Evolutionary conservation across 2,113 vertebrate species (phyloP).

Genomic region (Oncorhynchus keta): DNA sequence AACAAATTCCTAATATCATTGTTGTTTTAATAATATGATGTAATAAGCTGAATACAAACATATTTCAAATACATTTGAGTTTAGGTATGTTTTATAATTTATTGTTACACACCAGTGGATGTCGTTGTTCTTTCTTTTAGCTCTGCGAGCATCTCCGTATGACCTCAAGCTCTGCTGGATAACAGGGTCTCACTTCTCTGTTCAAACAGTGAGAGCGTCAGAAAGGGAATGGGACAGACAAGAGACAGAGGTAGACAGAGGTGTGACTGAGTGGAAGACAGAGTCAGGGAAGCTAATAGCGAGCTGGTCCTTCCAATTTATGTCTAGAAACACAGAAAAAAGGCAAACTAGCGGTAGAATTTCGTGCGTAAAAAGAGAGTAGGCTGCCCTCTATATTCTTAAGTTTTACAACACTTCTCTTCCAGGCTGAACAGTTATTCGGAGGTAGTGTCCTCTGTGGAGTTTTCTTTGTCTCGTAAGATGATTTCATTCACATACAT

Average conservation of each 20-base stretch:
- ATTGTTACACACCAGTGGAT: constrained; percentile 61
- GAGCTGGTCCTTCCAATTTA: constrained; percentile 46
- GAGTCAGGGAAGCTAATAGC: constrained; percentile 53
- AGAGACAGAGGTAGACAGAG: constrained; percentile 66
- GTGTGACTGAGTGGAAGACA: constrained; percentile 67
- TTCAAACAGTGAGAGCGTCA: constrained; percentile 40
- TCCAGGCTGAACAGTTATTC: constrained; percentile 55
- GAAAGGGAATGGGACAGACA: constrained; percentile 56
- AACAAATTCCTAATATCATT: no score
- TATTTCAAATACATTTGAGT: neutral
- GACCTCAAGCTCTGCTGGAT: constrained; percentile 66
- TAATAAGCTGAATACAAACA: no score
- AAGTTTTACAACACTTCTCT: constrained; percentile 33
- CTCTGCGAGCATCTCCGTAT: constrained; percentile 56
- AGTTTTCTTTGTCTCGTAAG: constrained; percentile 60
- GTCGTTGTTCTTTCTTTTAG: constrained; percentile 67
- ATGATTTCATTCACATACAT: constrained; percentile 43
- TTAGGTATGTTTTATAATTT: neutral
- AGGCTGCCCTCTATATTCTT: constrained; percentile 44
- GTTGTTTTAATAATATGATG: no score
- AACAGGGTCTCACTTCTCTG: constrained; percentile 68
- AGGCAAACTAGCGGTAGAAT: constrained; percentile 26
- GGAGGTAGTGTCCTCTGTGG: constrained; percentile 63
- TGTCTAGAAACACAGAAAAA: constrained; percentile 14
- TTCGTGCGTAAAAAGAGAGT: constrained; percentile 43